phyloP scores from a whole-genome alignment of 2,113 vertebrate species.

The Ceyx margarethae region DNA sequence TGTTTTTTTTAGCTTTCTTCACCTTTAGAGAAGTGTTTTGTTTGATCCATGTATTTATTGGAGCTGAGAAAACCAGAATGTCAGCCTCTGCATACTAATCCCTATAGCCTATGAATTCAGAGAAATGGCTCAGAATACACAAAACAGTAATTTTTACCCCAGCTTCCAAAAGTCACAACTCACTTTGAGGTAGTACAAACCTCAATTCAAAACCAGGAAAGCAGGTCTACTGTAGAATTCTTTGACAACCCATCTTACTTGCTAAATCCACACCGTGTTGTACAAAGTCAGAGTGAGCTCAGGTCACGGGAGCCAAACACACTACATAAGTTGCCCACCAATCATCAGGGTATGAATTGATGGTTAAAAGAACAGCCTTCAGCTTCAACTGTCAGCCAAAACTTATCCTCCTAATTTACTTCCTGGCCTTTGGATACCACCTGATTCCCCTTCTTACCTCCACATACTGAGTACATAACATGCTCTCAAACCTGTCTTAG shows the following conservation, averaged over 20 bases:
- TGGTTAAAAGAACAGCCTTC: neutral
- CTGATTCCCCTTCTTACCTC: neutral
- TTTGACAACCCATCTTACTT: rapidly evolving
- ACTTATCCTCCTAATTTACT: neutral
- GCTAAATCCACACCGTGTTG: rapidly evolving
- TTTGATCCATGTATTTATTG: neutral
- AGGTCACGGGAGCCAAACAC: neutral
- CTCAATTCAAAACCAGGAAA: neutral
- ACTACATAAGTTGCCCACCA: rapidly evolving
- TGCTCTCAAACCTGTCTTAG: neutral
- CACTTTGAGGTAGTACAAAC: neutral
- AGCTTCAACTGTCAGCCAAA: neutral
- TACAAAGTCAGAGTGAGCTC: neutral
- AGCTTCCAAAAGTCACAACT: neutral
- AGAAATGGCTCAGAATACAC: neutral
- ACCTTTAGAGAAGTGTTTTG: conserved; percentile 20
- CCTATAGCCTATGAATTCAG: neutral
- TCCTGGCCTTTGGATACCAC: neutral
- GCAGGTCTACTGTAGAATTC: neutral
- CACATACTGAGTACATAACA: rapidly evolving
- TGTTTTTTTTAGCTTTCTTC: neutral
- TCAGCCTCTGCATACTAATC: neutral
- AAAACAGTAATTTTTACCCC: neutral
- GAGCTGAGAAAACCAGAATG: neutral
- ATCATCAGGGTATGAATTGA: rapidly evolving